phyloP scores from a whole-genome alignment of 92 coral and sea anemone genomes.

The Actinernus sp. region DNA sequence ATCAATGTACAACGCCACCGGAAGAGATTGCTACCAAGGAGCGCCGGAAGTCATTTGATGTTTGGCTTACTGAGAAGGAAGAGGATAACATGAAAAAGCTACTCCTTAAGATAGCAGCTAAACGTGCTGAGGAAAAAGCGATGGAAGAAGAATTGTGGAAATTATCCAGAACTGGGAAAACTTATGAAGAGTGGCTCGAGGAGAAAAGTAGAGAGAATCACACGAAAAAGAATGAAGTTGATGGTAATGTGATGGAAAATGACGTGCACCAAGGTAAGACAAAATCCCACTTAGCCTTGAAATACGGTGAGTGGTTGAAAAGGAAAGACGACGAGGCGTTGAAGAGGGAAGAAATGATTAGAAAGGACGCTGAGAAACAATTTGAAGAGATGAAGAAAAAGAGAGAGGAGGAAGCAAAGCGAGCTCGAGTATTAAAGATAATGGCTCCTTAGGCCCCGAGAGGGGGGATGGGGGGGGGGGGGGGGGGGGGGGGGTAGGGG shows the following conservation, averaged over 20 bases:
- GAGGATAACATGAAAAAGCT: background rate
- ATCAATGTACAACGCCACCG: background rate
- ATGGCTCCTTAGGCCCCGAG: too few species aligned
- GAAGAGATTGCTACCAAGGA: background rate
- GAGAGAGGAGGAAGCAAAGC: slow-evolving; percentile 1
- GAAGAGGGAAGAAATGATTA: slow-evolving; percentile 1
- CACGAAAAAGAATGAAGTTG: background rate
- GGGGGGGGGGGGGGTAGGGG: too few species aligned
- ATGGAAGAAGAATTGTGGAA: slow-evolving; percentile 3
- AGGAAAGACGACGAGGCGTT: slow-evolving; percentile 18
- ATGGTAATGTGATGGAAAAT: background rate
- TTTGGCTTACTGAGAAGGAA: slow-evolving; percentile 15
- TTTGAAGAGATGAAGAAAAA: slow-evolving; percentile 5
- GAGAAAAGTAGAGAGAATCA: slow-evolving; percentile 4
- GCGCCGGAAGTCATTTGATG: slow-evolving; percentile 11
- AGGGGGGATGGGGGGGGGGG: too few species aligned
- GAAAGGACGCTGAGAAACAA: background rate
- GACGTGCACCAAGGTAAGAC: background rate
- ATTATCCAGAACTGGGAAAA: slow-evolving; percentile 4
- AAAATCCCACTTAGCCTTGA: background rate
- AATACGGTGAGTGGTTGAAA: slow-evolving; percentile 26
- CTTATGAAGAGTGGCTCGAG: slow-evolving; percentile 12
- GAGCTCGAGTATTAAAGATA: too few species aligned
- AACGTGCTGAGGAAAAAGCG: background rate
- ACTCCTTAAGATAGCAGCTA: background rate